Evolutionary conservation across 1,140 invertebrate species (phyloP).

Genomic region (Wasmannia auropunctata): DNA sequence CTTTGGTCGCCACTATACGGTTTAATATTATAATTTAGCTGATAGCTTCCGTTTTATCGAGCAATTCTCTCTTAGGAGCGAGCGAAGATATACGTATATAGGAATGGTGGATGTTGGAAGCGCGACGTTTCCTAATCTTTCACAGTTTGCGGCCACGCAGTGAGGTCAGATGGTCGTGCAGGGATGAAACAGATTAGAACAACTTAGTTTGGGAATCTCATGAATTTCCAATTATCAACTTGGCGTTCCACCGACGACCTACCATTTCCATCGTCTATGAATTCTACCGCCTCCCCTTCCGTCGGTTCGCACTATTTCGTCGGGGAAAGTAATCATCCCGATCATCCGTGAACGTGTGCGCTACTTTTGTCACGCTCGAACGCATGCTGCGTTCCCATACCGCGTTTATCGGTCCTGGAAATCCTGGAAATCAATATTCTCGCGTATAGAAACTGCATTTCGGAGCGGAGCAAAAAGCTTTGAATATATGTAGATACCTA

Average conservation of each 20-base stretch:
- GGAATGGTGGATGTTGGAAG: not conserved
- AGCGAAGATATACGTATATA: not conserved
- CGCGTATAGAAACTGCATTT: not conserved
- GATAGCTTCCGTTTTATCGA: not conserved
- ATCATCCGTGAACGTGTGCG: slow-evolving; percentile 36
- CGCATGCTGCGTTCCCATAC: not conserved
- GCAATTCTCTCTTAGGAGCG: not conserved
- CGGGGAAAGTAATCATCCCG: slow-evolving; percentile 63
- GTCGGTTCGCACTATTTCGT: slow-evolving; percentile 2
- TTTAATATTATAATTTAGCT: not conserved
- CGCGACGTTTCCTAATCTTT: slow-evolving; percentile 60
- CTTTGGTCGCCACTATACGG: not conserved
- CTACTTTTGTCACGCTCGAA: not conserved
- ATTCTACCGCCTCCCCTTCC: slow-evolving; percentile 7
- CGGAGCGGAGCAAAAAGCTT: not conserved
- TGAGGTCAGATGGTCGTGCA: slow-evolving; percentile 54
- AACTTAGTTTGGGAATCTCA: slow-evolving; percentile 81
- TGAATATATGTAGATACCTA: not conserved
- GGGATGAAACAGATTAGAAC: slow-evolving; percentile 75
- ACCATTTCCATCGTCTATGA: slow-evolving; percentile 65
- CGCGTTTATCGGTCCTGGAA: not conserved
- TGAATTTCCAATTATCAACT: slow-evolving; percentile 83
- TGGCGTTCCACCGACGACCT: slow-evolving; percentile 69
- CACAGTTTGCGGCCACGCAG: slow-evolving; percentile 41
- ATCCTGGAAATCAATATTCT: not conserved